Evolutionary conservation across 30 jellyfish, hydroid and myxozoan genomes (phyloP), one percentile per base, ranked within the genome.

Genomic region (Cassiopea andromeda): DNA sequence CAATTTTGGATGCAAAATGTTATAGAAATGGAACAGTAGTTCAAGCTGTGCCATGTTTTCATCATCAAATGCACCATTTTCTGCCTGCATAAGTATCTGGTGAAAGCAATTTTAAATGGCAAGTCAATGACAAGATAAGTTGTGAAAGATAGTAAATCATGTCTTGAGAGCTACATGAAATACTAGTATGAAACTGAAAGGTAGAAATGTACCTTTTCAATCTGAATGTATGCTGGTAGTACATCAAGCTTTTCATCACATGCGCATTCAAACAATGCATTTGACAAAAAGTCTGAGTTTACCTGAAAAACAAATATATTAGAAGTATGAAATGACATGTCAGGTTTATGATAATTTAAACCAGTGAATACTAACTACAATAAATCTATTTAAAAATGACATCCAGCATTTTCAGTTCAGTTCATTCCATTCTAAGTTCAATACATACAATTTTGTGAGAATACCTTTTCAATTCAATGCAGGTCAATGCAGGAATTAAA

Each of bases 201-300:
- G 75, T 13, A 14, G 3, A n/a, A 19, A 70, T 78, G 14, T 78
- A 88, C 98, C 87, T 72, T 75, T 84, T 93, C 98, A n/a, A 93
- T 87, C 47, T 45, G 47, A 69, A 93, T 48, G 69, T 93, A 87
- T 19, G 89, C 88, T 75, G 90, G 89, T 46, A 88, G 61, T 1
- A 89, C 46, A 38, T 93, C 98, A 69, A 93, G 89, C 73, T 93
- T 93, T 74, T 93, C 98, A 69, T 88, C 84, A 7, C 92, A 77
- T 7, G 78, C 98, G 75, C 98, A 93, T 60, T 93, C 98, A 71
- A 86, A 93, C 71, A 93, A 59, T 1, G 79, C 77, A 48, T 73
- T 82, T 6, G 97, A 87, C 68, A 75, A 67, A 46, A 88, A 84
- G 45, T 88, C 97, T 10, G 92, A 44, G 49, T 82, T 58, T 2